Evolutionary conservation across 2,888 invertebrate species (phyloP).

Genomic region (Xestoiulus laeticollis): DNA sequence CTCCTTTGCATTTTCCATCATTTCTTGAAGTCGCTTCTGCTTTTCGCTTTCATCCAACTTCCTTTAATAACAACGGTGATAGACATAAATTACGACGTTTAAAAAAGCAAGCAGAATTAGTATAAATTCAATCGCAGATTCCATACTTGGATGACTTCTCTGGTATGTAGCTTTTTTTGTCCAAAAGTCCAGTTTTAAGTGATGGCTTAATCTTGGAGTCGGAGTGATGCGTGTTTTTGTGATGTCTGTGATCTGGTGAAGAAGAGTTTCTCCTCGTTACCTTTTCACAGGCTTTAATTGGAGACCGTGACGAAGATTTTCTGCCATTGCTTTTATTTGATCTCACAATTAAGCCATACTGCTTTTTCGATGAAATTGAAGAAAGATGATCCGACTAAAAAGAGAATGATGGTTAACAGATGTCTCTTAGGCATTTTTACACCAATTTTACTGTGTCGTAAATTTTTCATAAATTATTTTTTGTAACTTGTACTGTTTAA

Average conservation of each 20-base stretch:
- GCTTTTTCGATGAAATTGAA: neutral
- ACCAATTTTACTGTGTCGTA: no score
- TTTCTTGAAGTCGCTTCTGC: constrained; percentile 77
- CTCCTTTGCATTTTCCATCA: constrained; percentile 80
- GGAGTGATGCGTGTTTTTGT: constrained; percentile 39
- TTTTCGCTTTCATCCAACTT: constrained; percentile 70
- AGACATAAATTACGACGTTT: neutral
- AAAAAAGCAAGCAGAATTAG: neutral
- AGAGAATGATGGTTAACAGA: no score
- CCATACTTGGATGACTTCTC: neutral
- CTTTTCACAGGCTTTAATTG: neutral
- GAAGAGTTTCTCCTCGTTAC: neutral
- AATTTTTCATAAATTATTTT: no score
- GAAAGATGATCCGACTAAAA: no score
- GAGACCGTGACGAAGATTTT: neutral
- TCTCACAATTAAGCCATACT: neutral
- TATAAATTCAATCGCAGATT: neutral
- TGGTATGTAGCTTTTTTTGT: constrained; percentile 10
- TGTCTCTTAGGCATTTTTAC: no score
- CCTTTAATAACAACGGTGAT: neutral
- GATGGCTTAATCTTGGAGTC: neutral
- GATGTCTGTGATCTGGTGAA: neutral
- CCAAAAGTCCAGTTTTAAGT: constrained; percentile 51
- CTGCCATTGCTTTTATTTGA: neutral
- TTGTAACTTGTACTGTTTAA: no score